Conservation (phyloP, 2,888 invertebrate species). For the Rhimphoctona megacephalus region DNA sequence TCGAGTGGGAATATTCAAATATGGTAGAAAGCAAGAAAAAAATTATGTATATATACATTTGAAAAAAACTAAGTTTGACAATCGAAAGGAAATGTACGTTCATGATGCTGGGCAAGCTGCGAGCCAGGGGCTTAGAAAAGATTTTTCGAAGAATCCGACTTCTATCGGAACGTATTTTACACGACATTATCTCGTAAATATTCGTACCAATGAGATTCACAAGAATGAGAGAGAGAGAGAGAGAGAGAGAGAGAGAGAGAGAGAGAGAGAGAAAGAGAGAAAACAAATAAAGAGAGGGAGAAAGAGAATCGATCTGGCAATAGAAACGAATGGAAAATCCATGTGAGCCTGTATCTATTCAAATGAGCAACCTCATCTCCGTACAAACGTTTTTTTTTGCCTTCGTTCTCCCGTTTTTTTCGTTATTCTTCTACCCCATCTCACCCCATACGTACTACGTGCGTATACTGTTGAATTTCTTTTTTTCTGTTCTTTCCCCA, state of each 20-base stretch:
- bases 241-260: slow-evolving; percentile 56
- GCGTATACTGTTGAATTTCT: slow-evolving; percentile 72
- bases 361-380: slow-evolving; percentile 78
- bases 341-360: slow-evolving; percentile 76
- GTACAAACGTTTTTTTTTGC: slow-evolving; percentile 46
- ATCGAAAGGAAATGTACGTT: slow-evolving; percentile 46
- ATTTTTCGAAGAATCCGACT: slow-evolving; percentile 25
- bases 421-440: slow-evolving; percentile 58
- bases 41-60: background rate
- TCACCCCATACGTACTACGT: slow-evolving; percentile 53
- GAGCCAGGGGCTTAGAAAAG: background rate
- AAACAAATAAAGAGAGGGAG: background rate
- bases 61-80: slow-evolving; percentile 44
- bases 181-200: slow-evolving; percentile 47
- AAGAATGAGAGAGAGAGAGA: slow-evolving; percentile 29
- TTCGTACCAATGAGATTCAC: slow-evolving; percentile 3
- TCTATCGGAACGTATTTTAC: slow-evolving; percentile 11
- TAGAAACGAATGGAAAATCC: slow-evolving; percentile 57
- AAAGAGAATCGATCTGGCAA: slow-evolving; percentile 1
- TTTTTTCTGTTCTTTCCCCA: slow-evolving; percentile 74
- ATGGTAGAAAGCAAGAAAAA: slow-evolving; percentile 67
- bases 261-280: slow-evolving; percentile 19
- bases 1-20: slow-evolving; percentile 68
- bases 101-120: slow-evolving; percentile 24
- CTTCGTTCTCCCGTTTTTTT: slow-evolving; percentile 52